Conservation (phyloP, 2,888 invertebrate genomes). For the Plebejus melissa region DNA sequence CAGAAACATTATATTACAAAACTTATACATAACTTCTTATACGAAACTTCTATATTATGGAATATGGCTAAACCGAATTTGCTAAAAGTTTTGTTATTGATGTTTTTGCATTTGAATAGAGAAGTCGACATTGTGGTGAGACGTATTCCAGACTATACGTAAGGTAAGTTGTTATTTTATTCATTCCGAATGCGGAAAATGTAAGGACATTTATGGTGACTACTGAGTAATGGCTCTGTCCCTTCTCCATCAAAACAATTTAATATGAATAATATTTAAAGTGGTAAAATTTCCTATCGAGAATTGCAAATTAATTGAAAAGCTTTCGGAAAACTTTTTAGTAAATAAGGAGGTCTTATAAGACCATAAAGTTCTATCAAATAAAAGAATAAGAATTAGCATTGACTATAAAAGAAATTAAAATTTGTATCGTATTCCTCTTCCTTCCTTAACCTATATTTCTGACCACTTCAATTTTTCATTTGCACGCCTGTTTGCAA, state of each 20-base stretch:
- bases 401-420: background rate
- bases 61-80: background rate
- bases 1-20: background rate
- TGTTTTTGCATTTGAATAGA: background rate
- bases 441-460: background rate
- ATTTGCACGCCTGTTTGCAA: background rate
- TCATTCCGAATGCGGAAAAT: background rate
- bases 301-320: background rate
- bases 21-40: too few relatives aligned
- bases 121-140: background rate
- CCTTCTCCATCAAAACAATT: background rate
- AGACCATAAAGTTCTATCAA: too few relatives aligned
- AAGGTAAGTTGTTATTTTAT: background rate
- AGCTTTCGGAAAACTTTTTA: background rate
- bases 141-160: background rate
- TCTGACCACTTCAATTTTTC: background rate
- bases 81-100: background rate
- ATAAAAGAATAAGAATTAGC: too few relatives aligned
- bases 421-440: background rate
- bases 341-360: background rate
- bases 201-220: background rate
- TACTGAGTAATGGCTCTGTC: background rate
- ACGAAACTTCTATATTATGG: background rate
- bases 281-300: background rate
- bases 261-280: background rate